phyloP scores from a whole-genome alignment of 53 echinoderm and acorn worm genomes.

The Holothuria leucospilota region DNA sequence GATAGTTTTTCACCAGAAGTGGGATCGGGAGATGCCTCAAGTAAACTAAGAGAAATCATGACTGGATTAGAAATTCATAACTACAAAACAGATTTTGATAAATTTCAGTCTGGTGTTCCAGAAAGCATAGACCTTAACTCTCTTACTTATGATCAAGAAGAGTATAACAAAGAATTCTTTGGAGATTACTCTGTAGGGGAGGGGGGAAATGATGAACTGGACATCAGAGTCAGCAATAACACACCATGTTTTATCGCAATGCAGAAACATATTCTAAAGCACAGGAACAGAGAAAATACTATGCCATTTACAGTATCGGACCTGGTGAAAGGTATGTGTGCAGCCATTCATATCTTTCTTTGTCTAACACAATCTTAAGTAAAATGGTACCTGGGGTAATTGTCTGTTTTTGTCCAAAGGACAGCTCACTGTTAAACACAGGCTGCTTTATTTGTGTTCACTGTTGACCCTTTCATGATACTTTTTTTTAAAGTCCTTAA shows the following conservation, averaged over 20 bases:
- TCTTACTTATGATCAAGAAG: slow-evolving; percentile 83
- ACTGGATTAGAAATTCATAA: slow-evolving; percentile 61
- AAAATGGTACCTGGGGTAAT: no score
- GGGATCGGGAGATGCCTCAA: slow-evolving; percentile 69
- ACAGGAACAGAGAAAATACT: slow-evolving; percentile 65
- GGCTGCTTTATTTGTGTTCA: no score
- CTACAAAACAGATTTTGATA: slow-evolving; percentile 72
- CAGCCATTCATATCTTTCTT: neutral
- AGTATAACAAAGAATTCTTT: slow-evolving; percentile 89
- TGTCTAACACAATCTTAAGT: neutral
- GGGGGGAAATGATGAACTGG: neutral
- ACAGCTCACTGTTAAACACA: no score
- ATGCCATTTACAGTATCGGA: slow-evolving; percentile 66
- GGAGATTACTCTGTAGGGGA: slow-evolving; percentile 35
- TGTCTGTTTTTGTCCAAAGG: no score
- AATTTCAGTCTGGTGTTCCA: slow-evolving; percentile 71
- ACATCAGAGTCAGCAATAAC: slow-evolving; percentile 66
- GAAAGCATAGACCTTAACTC: slow-evolving; percentile 88
- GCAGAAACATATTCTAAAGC: slow-evolving; percentile 76
- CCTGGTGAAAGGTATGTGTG: slow-evolving; percentile 71
- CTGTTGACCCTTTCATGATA: no score
- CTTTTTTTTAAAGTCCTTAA: no score
- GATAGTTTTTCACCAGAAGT: slow-evolving; percentile 19
- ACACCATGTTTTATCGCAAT: slow-evolving; percentile 83
- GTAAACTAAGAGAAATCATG: slow-evolving; percentile 63